A percentile compares a stretch with the other conserved stretches of the same genome.
These are phyloP conservation scores for Trachythela sp. DNA, from an alignment of 64 coral and sea anemone species.

Conservation along the genomic window DNA sequence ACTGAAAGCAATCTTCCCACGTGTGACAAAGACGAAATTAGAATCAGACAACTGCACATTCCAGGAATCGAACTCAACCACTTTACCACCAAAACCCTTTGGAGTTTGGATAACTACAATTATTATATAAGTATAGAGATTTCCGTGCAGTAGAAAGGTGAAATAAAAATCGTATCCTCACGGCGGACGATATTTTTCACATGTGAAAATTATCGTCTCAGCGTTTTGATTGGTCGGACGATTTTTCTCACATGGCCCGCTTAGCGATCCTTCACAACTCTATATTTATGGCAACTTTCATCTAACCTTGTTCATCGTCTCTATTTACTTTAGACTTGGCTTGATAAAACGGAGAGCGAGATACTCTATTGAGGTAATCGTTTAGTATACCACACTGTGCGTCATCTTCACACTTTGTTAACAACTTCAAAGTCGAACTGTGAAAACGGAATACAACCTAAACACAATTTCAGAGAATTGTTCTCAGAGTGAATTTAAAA, in stretches of 20 bases:
- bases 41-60: neutral
- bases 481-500: neutral
- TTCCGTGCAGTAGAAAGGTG: too few species aligned
- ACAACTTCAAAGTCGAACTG: constrained; percentile 66
- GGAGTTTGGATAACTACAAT: too few species aligned
- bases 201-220: too few species aligned
- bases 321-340: constrained; percentile 65
- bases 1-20: too few species aligned
- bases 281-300: too few species aligned
- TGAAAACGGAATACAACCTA: constrained; percentile 84
- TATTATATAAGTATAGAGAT: too few species aligned
- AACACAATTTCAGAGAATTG: neutral
- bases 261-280: too few species aligned
- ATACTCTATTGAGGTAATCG: constrained; percentile 60
- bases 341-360: constrained; percentile 79
- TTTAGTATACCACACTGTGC: constrained; percentile 56
- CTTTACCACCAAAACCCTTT: neutral
- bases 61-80: neutral
- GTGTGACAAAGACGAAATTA: too few species aligned
- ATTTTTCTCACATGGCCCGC: too few species aligned
- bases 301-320: constrained; percentile 13
- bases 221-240: too few species aligned
- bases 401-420: constrained; percentile 59
- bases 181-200: too few species aligned
- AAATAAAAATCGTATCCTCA: too few species aligned